These are phyloP conservation scores for Drosophila hamatofila DNA, from an alignment of 2,888 invertebrate species.

Conservation along the genomic window DNA sequence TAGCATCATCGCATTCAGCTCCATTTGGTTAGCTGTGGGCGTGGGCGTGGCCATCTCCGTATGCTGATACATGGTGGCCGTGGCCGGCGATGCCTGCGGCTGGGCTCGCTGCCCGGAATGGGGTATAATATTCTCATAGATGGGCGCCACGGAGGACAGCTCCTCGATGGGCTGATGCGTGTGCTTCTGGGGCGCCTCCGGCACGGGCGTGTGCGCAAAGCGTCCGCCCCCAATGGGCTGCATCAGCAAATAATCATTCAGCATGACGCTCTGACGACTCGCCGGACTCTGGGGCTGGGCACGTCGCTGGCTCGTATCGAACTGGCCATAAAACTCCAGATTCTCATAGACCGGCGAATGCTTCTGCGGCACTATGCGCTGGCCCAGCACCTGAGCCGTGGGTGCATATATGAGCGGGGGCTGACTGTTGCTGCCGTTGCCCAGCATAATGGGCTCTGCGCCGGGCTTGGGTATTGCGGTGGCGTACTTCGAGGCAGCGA, in stretches of 20 bases:
- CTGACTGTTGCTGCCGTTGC: constrained; percentile 39
- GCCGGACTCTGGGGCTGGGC: constrained; percentile 90
- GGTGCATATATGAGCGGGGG: constrained; percentile 64
- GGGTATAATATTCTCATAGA: constrained; percentile 89
- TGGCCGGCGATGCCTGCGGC: constrained; percentile 85
- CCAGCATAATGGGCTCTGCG: constrained; percentile 27
- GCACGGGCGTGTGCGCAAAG: constrained; percentile 86
- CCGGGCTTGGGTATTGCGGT: constrained; percentile 88
- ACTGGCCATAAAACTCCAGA: constrained; percentile 90
- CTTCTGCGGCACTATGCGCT: constrained; percentile 82
- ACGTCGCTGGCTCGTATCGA: constrained; percentile 86
- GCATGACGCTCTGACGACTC: constrained; percentile 81
- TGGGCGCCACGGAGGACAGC: constrained; percentile 85
- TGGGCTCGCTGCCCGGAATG: constrained; percentile 86
- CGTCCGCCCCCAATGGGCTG: constrained; percentile 84
- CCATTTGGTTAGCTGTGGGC: constrained; percentile 48
- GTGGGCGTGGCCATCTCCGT: constrained; percentile 75
- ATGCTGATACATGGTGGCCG: constrained; percentile 83
- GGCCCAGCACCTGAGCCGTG: constrained; percentile 69
- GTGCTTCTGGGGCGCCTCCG: constrained; percentile 79
- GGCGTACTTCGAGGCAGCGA: constrained; percentile 91
- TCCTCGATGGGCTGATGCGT: constrained; percentile 40
- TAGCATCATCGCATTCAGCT: constrained; percentile 69
- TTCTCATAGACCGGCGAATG: constrained; percentile 91
- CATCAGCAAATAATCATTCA: constrained; percentile 85